Evolutionary conservation across 2,113 vertebrate genomes (phyloP).

Genomic region (Crotalus viridis): DNA sequence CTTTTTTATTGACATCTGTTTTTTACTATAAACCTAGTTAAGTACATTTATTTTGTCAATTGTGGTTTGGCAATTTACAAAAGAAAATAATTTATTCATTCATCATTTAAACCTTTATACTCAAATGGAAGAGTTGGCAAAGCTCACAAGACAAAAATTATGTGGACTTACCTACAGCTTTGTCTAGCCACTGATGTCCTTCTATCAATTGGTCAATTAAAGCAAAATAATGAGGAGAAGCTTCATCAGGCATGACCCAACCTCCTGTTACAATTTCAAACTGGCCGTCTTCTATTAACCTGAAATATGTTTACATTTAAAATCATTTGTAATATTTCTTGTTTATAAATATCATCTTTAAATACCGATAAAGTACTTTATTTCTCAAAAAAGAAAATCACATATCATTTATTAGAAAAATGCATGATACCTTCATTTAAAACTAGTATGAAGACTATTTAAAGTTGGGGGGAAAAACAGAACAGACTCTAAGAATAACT

Average conservation of each 20-base stretch:
- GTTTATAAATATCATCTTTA: background rate
- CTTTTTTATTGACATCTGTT: background rate
- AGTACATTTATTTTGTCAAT: background rate
- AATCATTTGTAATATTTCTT: constrained; percentile 25
- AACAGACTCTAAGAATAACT: background rate
- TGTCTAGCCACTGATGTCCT: constrained; percentile 93
- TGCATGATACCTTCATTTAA: background rate
- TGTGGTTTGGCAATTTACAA: background rate
- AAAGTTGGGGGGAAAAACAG: background rate
- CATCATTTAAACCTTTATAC: background rate
- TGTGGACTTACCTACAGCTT: constrained; percentile 77
- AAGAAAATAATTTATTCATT: background rate
- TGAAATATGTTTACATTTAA: constrained; percentile 55
- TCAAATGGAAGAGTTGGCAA: background rate
- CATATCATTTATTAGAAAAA: background rate
- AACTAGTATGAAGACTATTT: background rate
- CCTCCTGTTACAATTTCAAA: constrained; percentile 92
- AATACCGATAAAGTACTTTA: background rate
- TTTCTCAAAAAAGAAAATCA: background rate
- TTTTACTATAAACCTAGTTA: background rate
- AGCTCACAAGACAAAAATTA: background rate
- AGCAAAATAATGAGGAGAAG: constrained; percentile 84
- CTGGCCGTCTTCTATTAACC: constrained; percentile 81
- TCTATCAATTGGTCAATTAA: constrained; percentile 90
- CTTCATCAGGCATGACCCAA: constrained; percentile 96